These are phyloP conservation scores for Chorisops tibialis DNA, from an alignment of 2,888 invertebrate species.

Conservation along the genomic window DNA sequence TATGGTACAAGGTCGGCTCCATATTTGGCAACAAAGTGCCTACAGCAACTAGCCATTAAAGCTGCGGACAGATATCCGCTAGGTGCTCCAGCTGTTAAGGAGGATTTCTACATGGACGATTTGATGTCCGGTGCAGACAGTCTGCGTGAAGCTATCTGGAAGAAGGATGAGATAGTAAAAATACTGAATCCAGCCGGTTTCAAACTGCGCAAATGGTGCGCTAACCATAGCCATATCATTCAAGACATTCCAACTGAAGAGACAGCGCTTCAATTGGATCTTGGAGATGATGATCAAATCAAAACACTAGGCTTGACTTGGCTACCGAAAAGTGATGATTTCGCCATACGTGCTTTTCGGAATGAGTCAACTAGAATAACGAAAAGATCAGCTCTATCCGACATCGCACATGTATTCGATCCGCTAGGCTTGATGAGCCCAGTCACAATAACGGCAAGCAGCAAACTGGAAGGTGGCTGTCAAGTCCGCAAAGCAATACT, in stretches of 20 bases:
- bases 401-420: constrained; percentile 14
- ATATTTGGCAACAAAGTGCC: constrained; percentile 27
- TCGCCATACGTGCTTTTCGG: no score
- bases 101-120: constrained; percentile 16
- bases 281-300: not conserved
- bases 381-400: not conserved
- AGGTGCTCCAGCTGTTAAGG: not conserved
- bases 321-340: no score
- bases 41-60: constrained; percentile 24
- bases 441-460: no score
- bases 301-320: not conserved
- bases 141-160: not conserved
- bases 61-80: not conserved
- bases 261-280: not conserved
- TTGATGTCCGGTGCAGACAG: constrained; percentile 8
- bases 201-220: constrained; percentile 6
- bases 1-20: no score
- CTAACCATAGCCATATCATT: constrained; percentile 19
- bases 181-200: not conserved
- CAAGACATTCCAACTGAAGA: not conserved
- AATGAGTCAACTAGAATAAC: not conserved
- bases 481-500: constrained; percentile 31
- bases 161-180: not conserved
- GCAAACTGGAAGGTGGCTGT: constrained; percentile 34
- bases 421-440: constrained; percentile 12